Evolutionary conservation across 2,797 vertebrate species (phyloP), one percentile per base, ranked within the genome.

Genomic region (Scarus forsteni): DNA sequence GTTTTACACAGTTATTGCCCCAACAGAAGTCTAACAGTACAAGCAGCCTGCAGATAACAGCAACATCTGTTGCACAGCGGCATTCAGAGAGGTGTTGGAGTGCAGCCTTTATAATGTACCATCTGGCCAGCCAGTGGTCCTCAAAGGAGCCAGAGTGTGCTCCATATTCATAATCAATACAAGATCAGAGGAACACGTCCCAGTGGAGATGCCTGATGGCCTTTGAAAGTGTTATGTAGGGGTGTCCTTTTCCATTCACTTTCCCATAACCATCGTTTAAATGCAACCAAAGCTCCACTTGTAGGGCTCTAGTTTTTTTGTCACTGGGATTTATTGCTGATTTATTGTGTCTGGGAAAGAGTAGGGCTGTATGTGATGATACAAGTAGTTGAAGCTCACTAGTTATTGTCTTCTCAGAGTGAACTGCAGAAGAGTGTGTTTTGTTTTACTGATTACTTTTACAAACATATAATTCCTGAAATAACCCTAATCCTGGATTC

Each of bases 51-150:
- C 67, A 80, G 88, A 90, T 93, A 92, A 88, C 66, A 74, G 67
- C 72, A 81, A 79, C 86, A 89, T 92, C 85, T 92, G 90, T 78
- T 89, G 66, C 63, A 80, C 69, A 35, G 70, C 64, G 75, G 52
- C 57, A 55, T 83, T 61, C 48, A 42, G 73, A 66, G 78, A 85
- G 81, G 76, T 88, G 79, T 57, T 61, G 57, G 55, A 75, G 62
- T 79, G 68, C 59, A 62, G 60, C 70, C 19, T 68, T 77, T 71
- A 79, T 83, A 79, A 71, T 70, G 55, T 55, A 78, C 79, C 85
- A 85, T 86, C 90, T 88, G 87, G 60, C 45, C 59, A 38, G 34
- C 60, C 57, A 55, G 15, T 71, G 50, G 58, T 75, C 73, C 73
- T 72, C 74, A 50, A 42, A 70, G 40, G 62, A 84, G 67, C 59